Evolutionary conservation across 2,888 invertebrate genomes (phyloP), one percentile per base, ranked within the genome.

Genomic region (Girardia tigrina): DNA sequence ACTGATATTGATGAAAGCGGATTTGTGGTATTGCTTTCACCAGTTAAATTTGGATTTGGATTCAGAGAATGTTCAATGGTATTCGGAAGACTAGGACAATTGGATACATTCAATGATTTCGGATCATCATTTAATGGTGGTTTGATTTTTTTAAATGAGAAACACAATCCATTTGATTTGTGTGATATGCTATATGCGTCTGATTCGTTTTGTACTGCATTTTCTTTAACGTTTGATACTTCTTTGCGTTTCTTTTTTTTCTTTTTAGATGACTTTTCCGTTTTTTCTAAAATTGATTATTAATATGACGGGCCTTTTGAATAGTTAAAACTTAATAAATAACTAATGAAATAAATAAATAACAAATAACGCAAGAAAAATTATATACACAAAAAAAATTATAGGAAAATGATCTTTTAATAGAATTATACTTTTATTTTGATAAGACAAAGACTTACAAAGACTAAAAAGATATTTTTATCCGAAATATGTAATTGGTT

Each of bases 191-290:
- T 56, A 56, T 56, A 56, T 8, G 56, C n/a, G 6, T 56, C 56
- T 56, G 56, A 56, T 56, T 56, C 56, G 23, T 23, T 56, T n/a
- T 56, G n/a, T 56, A 56, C n/a, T 56, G 56, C 6, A 56, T 56
- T 56, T 4, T 56, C 56, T 56, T 56, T 56, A n/a, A 56, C 56
- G n/a, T 20, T n/a, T 2, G 56, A 12, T n/a, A 56, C 56, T 56
- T 56, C 56, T 56, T 56, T 56, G 23, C 56, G 56, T 56, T 56
- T 56, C n/a, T 56, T 56, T n/a, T 56, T 56, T 16, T 56, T 56
- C 56, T 56, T 56, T 56, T 56, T 56, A 4, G 56, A n/a, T 56
- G 23, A 56, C n/a, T 56, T 56, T 56, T 56, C 56, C n/a, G n/a
- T 56, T 56, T 56, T 56, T 56, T 56, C 56, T 56, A 16, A 8